Conservation (phyloP, 2,797 vertebrate genomes). For the Premnoplex brunnescens region DNA sequence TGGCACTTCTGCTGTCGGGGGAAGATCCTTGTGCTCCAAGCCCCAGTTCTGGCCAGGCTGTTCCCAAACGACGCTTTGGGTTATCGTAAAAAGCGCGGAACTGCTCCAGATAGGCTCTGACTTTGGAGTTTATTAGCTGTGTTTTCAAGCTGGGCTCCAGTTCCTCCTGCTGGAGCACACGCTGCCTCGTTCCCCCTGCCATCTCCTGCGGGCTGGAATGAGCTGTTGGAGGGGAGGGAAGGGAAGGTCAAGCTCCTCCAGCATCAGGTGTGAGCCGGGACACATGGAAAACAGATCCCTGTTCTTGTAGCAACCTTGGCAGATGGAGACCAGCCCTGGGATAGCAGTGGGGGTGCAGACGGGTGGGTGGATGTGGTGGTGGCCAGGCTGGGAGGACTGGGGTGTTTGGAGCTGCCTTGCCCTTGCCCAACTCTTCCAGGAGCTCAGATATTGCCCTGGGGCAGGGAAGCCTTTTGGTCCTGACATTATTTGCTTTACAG, state of each 20-base stretch:
- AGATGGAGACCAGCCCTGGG: background rate
- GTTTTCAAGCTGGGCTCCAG: background rate
- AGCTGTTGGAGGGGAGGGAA: background rate
- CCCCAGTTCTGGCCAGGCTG: background rate
- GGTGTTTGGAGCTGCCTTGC: background rate
- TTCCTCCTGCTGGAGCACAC: background rate
- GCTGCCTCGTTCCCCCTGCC: background rate
- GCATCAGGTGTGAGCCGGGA: background rate
- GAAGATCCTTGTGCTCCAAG: background rate
- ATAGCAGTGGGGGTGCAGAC: background rate
- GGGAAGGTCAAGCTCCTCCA: background rate
- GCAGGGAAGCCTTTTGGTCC: background rate
- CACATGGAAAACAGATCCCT: background rate
- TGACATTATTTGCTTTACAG: background rate
- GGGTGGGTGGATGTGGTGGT: background rate
- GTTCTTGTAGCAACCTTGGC: background rate
- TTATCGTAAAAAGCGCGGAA: background rate
- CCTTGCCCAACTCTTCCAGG: background rate
- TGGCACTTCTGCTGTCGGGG: rapidly evolving
- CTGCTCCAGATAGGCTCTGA: background rate
- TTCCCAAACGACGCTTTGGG: background rate
- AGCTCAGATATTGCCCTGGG: rapidly evolving
- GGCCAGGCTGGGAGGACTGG: background rate
- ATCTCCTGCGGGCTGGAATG: background rate
- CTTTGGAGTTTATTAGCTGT: background rate